Base-by-base conservation (phyloP, 1,140 invertebrate genomes). In the Laodelphax striatellus region DNA sequence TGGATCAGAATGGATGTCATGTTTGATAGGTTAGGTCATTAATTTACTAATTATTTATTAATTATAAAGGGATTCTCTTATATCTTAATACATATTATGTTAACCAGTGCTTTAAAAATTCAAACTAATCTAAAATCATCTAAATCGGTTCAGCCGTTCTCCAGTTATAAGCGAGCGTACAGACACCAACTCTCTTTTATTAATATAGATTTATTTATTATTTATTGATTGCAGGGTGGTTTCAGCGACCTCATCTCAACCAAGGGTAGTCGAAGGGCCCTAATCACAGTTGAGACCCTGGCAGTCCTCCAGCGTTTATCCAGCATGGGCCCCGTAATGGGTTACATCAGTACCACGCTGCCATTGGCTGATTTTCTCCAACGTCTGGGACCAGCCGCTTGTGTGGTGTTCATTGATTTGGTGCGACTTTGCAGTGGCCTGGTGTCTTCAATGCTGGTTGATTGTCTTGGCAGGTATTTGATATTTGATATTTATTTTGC, bases 391-490 rank as follows among this genome's bases (percentile, higher is more conserved):
- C 41, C 57, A 13, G 57, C 46, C 28, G 62, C 44, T 8, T 63
- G 62, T 46, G 62, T 60, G 42, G 42, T 59, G 28, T 16, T 63
- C 13, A 55, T 63, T 13, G 62, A 46, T 34, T 28, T 22, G 16
- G 43, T 55, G 28, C 57, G 62, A 55, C 34, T 63, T 11, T 22
- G 43, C 14, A 58, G 56, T 34, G 57, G 34, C 13, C 44, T 59
- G 28, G 38, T 59, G 9, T 53, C 70, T 0, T 68, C 68, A 0
- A 65, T 71, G 10, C 57, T 75, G 2, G 66, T 75, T 0, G 75
- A 77, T 52, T 70, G 57, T 56, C 69, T 73, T 4, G 73, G 73
- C 17, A 63, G 75, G 46, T 69, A 66, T 46, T 50, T 46, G 28
- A 9, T 31, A 31, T 31, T 31, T 31, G 4, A 11, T 38, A 28